Evolutionary conservation across 2,888 invertebrate genomes (phyloP).

Genomic region (Acanthococcus lagerstroemiae): DNA sequence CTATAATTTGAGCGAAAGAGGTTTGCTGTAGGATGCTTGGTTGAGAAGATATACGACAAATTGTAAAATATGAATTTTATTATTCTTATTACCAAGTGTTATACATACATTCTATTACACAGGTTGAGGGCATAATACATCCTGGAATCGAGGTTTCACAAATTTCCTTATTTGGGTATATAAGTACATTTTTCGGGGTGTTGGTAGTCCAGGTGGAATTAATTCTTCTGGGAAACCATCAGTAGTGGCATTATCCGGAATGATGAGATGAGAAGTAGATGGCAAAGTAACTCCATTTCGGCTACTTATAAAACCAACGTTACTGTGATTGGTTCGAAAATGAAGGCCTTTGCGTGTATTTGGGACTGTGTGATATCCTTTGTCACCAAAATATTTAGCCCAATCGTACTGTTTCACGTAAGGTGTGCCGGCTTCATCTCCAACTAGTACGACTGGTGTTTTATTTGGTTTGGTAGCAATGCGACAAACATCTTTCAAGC

Average conservation of each 20-base stretch:
- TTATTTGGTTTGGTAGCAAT: too few relatives aligned
- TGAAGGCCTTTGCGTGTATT: neutral
- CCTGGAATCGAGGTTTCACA: neutral
- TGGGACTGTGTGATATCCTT: neutral
- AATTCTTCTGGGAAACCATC: neutral
- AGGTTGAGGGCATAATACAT: neutral
- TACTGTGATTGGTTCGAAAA: neutral
- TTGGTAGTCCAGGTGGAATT: neutral
- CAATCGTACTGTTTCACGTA: too few relatives aligned
- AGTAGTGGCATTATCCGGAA: neutral
- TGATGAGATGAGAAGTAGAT: neutral
- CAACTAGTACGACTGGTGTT: too few relatives aligned
- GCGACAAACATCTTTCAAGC: constrained; percentile 4
- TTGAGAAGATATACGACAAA: neutral
- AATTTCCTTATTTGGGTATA: neutral
- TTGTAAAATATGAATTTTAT: neutral
- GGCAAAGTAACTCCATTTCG: neutral
- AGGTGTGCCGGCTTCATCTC: too few relatives aligned
- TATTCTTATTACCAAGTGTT: neutral
- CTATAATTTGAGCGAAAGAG: neutral
- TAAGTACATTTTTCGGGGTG: neutral
- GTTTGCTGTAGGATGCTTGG: neutral
- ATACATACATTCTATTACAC: neutral
- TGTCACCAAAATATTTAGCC: neutral
- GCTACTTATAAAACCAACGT: neutral